phyloP scores from a whole-genome alignment of 2,888 invertebrate genomes.

The Platycheirus rosarum region DNA sequence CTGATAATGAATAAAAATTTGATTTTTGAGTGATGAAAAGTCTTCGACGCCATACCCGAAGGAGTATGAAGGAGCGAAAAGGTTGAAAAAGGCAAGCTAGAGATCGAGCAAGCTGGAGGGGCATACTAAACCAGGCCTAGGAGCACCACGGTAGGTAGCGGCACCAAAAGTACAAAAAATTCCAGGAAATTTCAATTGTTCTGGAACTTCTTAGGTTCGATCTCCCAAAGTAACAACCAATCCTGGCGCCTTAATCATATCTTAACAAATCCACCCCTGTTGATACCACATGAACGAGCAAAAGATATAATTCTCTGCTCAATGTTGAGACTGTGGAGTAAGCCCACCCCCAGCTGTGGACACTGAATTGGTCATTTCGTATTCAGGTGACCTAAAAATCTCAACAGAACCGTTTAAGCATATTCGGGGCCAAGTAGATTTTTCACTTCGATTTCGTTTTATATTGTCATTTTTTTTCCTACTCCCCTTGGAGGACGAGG shows the following conservation, averaged over 20 bases:
- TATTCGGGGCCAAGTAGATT: slow-evolving; percentile 48
- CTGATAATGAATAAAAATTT: too few relatives aligned
- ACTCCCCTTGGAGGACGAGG: background rate
- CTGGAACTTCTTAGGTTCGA: too few relatives aligned
- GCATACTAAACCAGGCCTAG: too few relatives aligned
- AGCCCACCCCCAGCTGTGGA: background rate
- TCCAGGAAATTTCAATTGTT: too few relatives aligned
- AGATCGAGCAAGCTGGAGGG: too few relatives aligned
- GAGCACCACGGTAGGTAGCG: too few relatives aligned
- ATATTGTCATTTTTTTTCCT: slow-evolving; percentile 18
- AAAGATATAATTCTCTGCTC: slow-evolving; percentile 12
- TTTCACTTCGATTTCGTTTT: slow-evolving; percentile 47
- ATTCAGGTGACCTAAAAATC: slow-evolving; percentile 75
- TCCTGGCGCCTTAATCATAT: background rate
- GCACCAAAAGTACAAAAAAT: too few relatives aligned
- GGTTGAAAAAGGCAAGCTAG: too few relatives aligned
- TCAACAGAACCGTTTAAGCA: slow-evolving; percentile 52
- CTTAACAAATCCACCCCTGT: background rate
- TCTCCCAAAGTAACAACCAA: too few relatives aligned
- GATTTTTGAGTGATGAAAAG: too few relatives aligned
- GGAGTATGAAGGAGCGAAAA: too few relatives aligned
- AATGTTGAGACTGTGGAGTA: slow-evolving; percentile 13
- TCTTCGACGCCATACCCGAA: too few relatives aligned
- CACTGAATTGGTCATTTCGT: slow-evolving; percentile 61
- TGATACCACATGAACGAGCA: slow-evolving; percentile 6